Percentiles rank a stretch among this genome's conserved stretches.
These are phyloP conservation scores for Sebastes cheni DNA, from an alignment of 2,797 vertebrate species.

Conservation along the genomic window DNA sequence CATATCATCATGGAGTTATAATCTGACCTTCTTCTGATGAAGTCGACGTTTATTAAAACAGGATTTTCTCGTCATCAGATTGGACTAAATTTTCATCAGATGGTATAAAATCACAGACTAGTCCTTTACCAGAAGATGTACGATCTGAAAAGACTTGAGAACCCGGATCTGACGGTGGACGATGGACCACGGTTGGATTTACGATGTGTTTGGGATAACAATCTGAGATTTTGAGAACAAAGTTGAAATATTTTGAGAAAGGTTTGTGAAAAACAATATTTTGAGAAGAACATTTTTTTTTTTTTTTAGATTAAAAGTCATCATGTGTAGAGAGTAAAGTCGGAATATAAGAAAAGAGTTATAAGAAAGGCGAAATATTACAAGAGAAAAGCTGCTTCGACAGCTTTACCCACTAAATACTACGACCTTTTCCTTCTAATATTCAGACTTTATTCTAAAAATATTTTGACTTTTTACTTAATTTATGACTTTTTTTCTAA, in stretches of 20 bases:
- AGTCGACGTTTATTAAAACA: neutral
- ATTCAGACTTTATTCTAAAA: neutral
- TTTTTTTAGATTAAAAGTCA: neutral
- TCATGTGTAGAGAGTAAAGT: too few species aligned
- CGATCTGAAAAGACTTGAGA: neutral
- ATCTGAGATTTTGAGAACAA: neutral
- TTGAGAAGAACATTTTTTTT: neutral
- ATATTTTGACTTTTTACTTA: neutral
- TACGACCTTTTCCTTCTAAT: neutral
- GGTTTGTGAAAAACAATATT: too few species aligned
- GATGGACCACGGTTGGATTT: neutral
- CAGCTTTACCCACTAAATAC: neutral
- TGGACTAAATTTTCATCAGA: neutral
- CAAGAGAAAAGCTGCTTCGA: neutral
- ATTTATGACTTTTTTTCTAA: neutral
- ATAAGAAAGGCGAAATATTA: too few species aligned
- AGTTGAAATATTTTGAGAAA: neutral
- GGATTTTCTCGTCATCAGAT: neutral
- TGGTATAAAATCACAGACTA: neutral
- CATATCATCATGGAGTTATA: neutral
- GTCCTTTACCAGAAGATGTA: neutral
- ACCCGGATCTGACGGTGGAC: neutral
- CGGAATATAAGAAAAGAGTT: too few species aligned
- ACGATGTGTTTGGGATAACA: neutral
- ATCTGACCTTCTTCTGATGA: neutral